Percentiles rank a stretch among this genome's conserved stretches.
Evolutionary conservation across 2,113 vertebrate genomes (phyloP).

Genomic region (Ceyx margarethae): DNA sequence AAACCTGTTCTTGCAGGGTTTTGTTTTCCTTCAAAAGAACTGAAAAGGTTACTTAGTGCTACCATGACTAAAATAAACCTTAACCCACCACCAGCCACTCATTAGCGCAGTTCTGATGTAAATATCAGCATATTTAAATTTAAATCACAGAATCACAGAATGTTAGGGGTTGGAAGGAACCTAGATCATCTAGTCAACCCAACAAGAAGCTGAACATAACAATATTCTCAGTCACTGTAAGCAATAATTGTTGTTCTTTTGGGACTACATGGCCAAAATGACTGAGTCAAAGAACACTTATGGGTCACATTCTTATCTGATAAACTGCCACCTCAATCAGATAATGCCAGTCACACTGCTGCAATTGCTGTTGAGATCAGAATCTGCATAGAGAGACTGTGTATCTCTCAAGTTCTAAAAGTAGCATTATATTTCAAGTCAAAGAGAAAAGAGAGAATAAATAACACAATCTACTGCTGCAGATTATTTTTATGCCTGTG

Average conservation of each 20-base stretch:
- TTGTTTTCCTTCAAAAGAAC: constrained; percentile 21
- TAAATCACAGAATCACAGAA: too few relatives aligned
- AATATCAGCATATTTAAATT: constrained; percentile 26
- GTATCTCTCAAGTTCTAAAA: constrained; percentile 40
- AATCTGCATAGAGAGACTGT: constrained; percentile 38
- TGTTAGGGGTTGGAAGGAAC: too few relatives aligned
- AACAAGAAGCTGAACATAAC: background rate
- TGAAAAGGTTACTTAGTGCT: background rate
- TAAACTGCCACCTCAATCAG: background rate
- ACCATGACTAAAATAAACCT: background rate
- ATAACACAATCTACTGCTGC: constrained; percentile 32
- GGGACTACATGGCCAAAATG: background rate
- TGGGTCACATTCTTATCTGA: background rate
- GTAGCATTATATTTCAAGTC: constrained; percentile 26
- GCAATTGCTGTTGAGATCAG: constrained; percentile 35
- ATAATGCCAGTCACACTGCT: background rate
- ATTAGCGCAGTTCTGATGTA: background rate
- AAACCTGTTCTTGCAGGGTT: background rate
- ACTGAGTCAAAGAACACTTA: constrained; percentile 10
- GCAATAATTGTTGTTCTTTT: background rate
- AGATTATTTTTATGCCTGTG: constrained; percentile 56
- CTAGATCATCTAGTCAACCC: too few relatives aligned
- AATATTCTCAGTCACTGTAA: background rate
- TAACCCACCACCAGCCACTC: background rate
- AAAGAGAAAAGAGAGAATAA: constrained; percentile 11